phyloP scores from a whole-genome alignment of 2,888 invertebrate species.

The Tanaodytes sp. region DNA sequence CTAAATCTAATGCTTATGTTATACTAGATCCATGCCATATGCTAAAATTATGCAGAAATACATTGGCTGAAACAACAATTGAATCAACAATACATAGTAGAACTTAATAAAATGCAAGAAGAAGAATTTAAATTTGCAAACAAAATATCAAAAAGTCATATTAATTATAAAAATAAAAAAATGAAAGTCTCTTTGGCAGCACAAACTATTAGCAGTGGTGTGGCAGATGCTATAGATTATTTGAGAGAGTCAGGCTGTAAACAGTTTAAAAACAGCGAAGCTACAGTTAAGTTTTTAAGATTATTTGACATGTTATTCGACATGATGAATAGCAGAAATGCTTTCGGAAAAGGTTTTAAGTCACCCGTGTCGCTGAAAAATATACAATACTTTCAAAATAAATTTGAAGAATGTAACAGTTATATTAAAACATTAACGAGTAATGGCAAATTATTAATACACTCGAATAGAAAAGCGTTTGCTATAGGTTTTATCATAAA shows the following conservation, averaged over 20 bases:
- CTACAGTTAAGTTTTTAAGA: conserved; percentile 53
- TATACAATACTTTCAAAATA: not conserved
- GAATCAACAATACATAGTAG: conserved; percentile 2
- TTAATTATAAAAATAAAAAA: conserved; percentile 39
- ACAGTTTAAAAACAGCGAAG: conserved; percentile 48
- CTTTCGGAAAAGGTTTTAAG: conserved; percentile 55
- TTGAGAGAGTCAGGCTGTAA: conserved; percentile 7
- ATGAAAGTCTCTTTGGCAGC: conserved; percentile 53
- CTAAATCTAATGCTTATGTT: conserved; percentile 14
- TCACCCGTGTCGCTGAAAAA: conserved; percentile 40
- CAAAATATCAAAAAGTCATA: conserved; percentile 25
- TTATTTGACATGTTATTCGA: conserved; percentile 53
- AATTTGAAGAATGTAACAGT: not conserved
- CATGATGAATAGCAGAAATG: conserved; percentile 51
- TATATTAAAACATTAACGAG: not conserved
- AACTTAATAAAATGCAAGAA: conserved; percentile 17
- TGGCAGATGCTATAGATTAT: conserved; percentile 57
- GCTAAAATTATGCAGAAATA: conserved; percentile 23
- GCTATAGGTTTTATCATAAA: conserved; percentile 13
- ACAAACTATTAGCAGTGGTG: conserved; percentile 54
- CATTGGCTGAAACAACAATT: conserved; percentile 11
- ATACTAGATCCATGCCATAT: conserved; percentile 37
- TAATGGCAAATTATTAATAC: not conserved
- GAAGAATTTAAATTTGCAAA: conserved; percentile 46
- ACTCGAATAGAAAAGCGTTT: conserved; percentile 16